Percentiles rank a stretch among this genome's conserved stretches.
Conservation (phyloP, 2,113 vertebrate species). For the Prinia subflava region DNA sequence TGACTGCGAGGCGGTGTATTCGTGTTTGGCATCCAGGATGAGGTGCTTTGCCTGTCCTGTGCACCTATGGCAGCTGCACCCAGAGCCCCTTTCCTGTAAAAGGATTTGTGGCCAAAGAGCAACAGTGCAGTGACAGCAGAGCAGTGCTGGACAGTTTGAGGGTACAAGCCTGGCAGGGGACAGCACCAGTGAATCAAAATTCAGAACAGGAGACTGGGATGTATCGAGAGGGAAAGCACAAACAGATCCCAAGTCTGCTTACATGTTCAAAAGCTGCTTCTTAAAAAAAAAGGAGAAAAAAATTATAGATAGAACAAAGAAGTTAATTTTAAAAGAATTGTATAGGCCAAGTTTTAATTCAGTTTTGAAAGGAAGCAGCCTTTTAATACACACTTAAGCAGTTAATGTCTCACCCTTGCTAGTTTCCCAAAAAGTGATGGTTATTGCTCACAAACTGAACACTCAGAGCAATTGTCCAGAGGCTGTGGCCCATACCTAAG, state of each 20-base stretch:
- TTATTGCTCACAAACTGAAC: not conserved
- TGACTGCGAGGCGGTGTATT: not conserved
- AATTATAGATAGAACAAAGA: not conserved
- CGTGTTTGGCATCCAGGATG: constrained; percentile 16
- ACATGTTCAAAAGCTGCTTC: not conserved
- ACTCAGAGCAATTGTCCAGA: not conserved
- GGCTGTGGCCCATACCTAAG: not conserved
- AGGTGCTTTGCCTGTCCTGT: not conserved
- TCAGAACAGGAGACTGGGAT: not conserved
- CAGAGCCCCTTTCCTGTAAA: not conserved
- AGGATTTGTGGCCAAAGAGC: not conserved
- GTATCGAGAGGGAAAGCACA: not conserved
- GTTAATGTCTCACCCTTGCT: not conserved
- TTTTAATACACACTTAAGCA: not conserved
- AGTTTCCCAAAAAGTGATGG: not conserved
- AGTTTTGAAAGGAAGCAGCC: not conserved
- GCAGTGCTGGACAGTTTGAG: not conserved
- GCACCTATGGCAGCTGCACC: not conserved
- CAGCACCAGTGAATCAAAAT: not conserved
- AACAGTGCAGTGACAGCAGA: not conserved
- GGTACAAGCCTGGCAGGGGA: not conserved
- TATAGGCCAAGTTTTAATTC: not conserved
- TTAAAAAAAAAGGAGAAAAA: not conserved
- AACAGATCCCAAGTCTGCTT: not conserved
- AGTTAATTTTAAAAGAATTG: not conserved